A percentile compares a stretch with the other conserved stretches of the same genome.
Evolutionary conservation across 2,888 invertebrate species (phyloP).

Genomic region (Andrena trimmerana): DNA sequence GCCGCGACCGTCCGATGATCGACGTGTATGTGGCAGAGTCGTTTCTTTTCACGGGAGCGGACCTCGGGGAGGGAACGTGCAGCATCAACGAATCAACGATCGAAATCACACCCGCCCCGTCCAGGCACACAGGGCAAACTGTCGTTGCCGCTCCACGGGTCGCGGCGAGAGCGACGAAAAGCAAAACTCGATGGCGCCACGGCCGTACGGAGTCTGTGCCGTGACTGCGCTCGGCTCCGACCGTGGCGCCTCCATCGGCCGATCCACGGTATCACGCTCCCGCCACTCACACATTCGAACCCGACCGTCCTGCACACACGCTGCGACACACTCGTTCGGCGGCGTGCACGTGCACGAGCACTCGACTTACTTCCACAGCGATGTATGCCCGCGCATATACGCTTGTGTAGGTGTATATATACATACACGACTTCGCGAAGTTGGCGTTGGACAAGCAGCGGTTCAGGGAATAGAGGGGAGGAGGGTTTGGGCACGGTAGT

Average conservation of each 20-base stretch:
- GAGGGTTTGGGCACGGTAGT: slow-evolving; percentile 36
- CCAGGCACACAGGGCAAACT: slow-evolving; percentile 67
- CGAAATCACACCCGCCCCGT: slow-evolving; percentile 45
- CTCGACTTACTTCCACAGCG: slow-evolving; percentile 15
- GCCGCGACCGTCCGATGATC: not conserved
- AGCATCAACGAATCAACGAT: slow-evolving; percentile 14
- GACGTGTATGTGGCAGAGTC: slow-evolving; percentile 23
- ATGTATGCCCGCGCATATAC: slow-evolving; percentile 12
- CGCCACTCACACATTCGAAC: slow-evolving; percentile 11
- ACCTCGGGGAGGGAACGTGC: slow-evolving; percentile 12
- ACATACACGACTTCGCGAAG: slow-evolving; percentile 20
- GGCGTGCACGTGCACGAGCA: slow-evolving; percentile 5
- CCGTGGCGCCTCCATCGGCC: slow-evolving; percentile 37
- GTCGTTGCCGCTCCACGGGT: slow-evolving; percentile 48
- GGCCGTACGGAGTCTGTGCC: slow-evolving; percentile 58
- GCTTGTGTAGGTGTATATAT: too few relatives aligned
- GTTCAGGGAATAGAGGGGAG: slow-evolving; percentile 24
- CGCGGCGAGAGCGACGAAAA: slow-evolving; percentile 45
- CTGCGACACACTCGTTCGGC: slow-evolving; percentile 11
- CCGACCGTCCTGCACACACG: slow-evolving; percentile 1
- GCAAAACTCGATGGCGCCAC: slow-evolving; percentile 69
- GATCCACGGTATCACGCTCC: slow-evolving; percentile 31
- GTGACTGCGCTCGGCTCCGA: slow-evolving; percentile 37
- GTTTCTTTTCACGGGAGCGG: slow-evolving; percentile 28
- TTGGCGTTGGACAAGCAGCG: slow-evolving; percentile 37